Evolutionary conservation across 2,113 vertebrate genomes (phyloP), one percentile per base, ranked within the genome.

Genomic region (Notiomystis cincta): DNA sequence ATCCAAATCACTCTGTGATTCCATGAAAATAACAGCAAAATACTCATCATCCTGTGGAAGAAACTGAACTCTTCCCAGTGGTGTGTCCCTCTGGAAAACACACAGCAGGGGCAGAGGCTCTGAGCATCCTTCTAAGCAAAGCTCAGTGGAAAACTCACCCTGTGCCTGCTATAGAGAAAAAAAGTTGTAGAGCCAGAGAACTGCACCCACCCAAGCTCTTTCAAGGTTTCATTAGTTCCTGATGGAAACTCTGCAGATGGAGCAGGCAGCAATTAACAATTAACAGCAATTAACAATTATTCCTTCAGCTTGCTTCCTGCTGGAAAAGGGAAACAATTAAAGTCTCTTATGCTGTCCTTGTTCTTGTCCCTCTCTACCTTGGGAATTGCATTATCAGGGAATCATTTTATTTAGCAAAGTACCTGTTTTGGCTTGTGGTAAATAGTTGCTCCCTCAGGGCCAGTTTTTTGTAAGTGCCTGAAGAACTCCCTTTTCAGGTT

Each of bases 261-360:
- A 69, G 75, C 51, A 91, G 93, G 85, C 78, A 95, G 93, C 87
- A 95, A 95, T 91, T 91, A 95, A 87, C 80, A 95, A 95, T 95
- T 97, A 95, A 64, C 53, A 85, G 58, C 62, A 91, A 90, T 95
- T 95, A 96, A 90, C 86, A 95, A 92, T 88, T 92, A 94, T 48
- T 93, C 61, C 67, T 96, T 91, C 76, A 64, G 15, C 76, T 75
- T 82, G 64, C 76, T 90, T 96, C 90, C 96, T 96, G 88, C 51
- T 96, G 90, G 72, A 96, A 88, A 90, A 67, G 15, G n/a, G 60
- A 97, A 64, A 70, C 82, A 92, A 86, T 92, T 88, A 90, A 89
- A 94, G 15, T 45, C 51, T 89, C 70, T 92, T 81, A 40, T 48
- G 79, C 47, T 83, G 62, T 73, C 71, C 45, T 78, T 88, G 38